Evolutionary conservation across 2,113 vertebrate genomes (phyloP), one percentile per base, ranked within the genome.

Genomic region (Sebastes schlegelii): DNA sequence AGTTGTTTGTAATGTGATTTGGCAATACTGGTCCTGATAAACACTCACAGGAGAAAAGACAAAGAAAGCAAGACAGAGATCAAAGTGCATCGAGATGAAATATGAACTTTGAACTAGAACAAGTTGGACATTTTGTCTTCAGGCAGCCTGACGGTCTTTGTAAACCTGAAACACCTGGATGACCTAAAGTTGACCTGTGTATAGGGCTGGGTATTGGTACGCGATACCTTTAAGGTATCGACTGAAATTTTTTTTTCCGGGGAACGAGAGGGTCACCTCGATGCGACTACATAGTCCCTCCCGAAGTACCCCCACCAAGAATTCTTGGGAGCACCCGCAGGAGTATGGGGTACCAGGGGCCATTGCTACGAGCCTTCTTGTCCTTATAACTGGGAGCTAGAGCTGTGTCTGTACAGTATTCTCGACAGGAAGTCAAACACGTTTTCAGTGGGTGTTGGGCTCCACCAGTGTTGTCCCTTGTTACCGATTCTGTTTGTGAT

Each of bases 121-220:
- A 57, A 17, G 42, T 6, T 82, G 46, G 43, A 66, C 8, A 14
- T 70, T 26, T 48, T 66, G 26, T 74, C 46, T 43, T 49, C 14
- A 48, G 45, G 40, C 57, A 26, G 8, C 76, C n/a, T 62, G 46
- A 42, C 55, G 54, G 63, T 63, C 46, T 73, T 42, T 49, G 58
- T 34, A 26, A 61, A 45, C 61, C 17, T 67, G 13, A 54, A 58
- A 63, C 69, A 69, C 74, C 68, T 84, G 82, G 43, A 23, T 60
- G 61, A 77, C 49, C 74, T 52, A 4, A 8, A 23, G 1, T 49
- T 48, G 65, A 83, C 60, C 81, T 65, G 12, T 8, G 40, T 5
- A 42, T 62, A 10, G 55, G 26, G 26, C 26, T 26, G 26, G 26
- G 26, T 26, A 26, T 26, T 2, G 26, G 26, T 26, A 26, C 26